Conservation (phyloP, 2,113 vertebrate genomes). For the Xiphophorus hellerii region DNA sequence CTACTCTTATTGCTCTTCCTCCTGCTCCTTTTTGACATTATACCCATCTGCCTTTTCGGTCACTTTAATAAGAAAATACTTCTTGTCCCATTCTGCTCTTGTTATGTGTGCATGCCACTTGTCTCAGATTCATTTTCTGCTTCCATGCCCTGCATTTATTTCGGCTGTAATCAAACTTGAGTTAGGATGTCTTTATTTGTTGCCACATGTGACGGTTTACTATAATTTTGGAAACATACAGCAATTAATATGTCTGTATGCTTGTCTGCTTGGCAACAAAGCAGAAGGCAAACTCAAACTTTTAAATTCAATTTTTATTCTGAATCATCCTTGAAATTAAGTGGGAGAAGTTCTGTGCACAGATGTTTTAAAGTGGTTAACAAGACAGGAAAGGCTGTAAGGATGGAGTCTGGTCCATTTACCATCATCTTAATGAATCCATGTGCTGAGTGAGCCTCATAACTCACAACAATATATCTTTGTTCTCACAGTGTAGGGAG, state of each 20-base stretch:
- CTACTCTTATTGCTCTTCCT: constrained; percentile 41
- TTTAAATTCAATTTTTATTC: background rate
- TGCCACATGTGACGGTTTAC: background rate
- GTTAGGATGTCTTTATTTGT: constrained; percentile 4
- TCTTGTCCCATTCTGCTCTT: background rate
- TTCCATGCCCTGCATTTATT: constrained; percentile 20
- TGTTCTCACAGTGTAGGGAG: background rate
- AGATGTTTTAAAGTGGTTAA: background rate
- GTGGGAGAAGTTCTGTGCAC: background rate
- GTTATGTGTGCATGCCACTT: constrained; percentile 28
- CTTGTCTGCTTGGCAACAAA: too few relatives aligned
- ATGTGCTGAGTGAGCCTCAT: background rate
- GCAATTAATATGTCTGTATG: too few relatives aligned
- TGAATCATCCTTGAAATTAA: background rate
- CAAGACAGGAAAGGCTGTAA: background rate
- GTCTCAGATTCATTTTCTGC: constrained; percentile 9
- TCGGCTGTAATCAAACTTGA: constrained; percentile 8
- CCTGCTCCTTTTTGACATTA: constrained; percentile 20
- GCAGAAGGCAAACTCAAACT: background rate
- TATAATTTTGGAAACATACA: too few relatives aligned
- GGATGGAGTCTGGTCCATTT: background rate
- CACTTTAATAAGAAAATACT: constrained; percentile 8
- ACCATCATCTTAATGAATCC: background rate
- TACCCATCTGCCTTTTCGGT: constrained; percentile 27
- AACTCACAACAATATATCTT: background rate